phyloP scores from a whole-genome alignment of 2,797 vertebrate genomes.

The Typhlichthys subterraneus region DNA sequence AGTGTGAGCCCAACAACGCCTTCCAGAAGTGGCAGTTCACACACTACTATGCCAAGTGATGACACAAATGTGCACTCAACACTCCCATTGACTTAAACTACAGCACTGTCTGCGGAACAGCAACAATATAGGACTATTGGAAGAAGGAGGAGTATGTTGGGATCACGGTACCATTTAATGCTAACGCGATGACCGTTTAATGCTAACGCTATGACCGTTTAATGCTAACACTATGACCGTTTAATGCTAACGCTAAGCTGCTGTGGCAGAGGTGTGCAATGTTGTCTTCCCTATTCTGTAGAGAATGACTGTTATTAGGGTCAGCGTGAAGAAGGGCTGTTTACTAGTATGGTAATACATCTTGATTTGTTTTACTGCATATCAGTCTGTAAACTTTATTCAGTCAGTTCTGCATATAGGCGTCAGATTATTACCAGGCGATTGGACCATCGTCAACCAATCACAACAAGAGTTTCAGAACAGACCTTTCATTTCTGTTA shows the following conservation, averaged over 20 bases:
- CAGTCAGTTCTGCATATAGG: too few relatives aligned
- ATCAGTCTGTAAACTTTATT: too few relatives aligned
- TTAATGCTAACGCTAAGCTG: slow-evolving; percentile 15
- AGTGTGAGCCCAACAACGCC: slow-evolving; percentile 74
- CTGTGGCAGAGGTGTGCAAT: slow-evolving; percentile 42
- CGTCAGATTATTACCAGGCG: too few relatives aligned
- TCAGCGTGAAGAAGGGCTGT: neutral
- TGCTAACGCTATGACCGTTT: slow-evolving; percentile 8
- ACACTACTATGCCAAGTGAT: slow-evolving; percentile 71
- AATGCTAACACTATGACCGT: slow-evolving; percentile 11
- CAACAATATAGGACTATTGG: slow-evolving; percentile 6
- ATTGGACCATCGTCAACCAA: too few relatives aligned
- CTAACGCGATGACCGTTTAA: slow-evolving; percentile 11
- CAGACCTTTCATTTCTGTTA: too few relatives aligned
- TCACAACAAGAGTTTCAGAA: too few relatives aligned
- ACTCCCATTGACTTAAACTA: slow-evolving; percentile 2
- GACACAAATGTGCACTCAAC: slow-evolving; percentile 11
- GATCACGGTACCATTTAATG: neutral
- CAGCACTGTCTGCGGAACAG: slow-evolving; percentile 8
- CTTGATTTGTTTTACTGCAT: too few relatives aligned
- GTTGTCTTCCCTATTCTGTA: slow-evolving; percentile 17
- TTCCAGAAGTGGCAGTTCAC: slow-evolving; percentile 94
- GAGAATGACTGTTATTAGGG: neutral
- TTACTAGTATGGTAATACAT: too few relatives aligned
- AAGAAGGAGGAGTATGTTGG: neutral